A percentile compares a stretch with the other conserved stretches of the same genome.
Conservation (phyloP, 2,113 vertebrate genomes). For the Anthoscopus minutus region DNA sequence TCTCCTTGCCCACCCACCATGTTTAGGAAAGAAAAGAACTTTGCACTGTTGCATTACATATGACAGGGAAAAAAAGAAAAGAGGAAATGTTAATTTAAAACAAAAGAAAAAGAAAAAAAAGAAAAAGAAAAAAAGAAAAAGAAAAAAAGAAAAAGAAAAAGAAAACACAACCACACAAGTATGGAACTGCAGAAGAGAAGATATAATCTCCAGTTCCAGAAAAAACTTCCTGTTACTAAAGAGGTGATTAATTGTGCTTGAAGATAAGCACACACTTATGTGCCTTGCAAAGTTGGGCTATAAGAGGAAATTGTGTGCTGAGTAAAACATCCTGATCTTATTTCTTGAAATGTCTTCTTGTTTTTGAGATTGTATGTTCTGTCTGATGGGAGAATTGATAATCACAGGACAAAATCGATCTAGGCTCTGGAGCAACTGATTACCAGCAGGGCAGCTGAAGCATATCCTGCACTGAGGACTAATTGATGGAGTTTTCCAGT, state of each 20-base stretch:
- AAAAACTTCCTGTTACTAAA: neutral
- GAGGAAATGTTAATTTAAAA: neutral
- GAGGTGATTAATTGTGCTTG: neutral
- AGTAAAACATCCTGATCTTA: constrained; percentile 30
- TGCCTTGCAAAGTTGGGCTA: neutral
- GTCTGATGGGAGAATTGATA: neutral
- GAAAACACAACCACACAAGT: neutral
- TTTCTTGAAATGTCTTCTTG: neutral
- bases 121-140: neutral
- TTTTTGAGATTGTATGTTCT: constrained; percentile 5
- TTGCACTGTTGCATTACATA: neutral
- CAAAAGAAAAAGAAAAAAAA: neutral
- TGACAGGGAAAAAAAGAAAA: neutral
- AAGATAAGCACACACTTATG: neutral
- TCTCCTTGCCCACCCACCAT: neutral
- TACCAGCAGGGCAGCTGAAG: neutral
- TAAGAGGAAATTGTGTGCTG: neutral
- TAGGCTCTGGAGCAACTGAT: neutral
- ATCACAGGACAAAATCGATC: neutral
- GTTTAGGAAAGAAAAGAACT: constrained; percentile 7
- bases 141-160: neutral
- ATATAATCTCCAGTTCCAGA: neutral
- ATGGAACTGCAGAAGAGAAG: neutral
- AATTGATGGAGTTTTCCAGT: neutral
- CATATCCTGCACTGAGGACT: neutral